Evolutionary conservation across 2,888 invertebrate species (phyloP).

Genomic region (Apamea monoglypha): DNA sequence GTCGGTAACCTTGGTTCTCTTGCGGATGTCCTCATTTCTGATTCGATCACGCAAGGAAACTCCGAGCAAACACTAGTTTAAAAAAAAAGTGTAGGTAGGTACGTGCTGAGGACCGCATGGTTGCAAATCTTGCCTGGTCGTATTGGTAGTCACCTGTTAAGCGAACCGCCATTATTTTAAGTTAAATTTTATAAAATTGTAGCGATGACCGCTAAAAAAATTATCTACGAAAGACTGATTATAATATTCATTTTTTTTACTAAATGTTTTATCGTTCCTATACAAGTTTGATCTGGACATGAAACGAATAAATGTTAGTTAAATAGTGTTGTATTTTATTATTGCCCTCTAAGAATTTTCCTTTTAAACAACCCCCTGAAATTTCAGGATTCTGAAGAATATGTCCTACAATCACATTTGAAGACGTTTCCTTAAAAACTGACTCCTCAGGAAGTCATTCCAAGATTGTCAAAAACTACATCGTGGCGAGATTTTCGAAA

Average conservation of each 20-base stretch:
- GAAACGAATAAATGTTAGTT: slow-evolving; percentile 85
- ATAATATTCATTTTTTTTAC: slow-evolving; percentile 73
- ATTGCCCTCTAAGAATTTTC: not conserved
- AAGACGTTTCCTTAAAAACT: not conserved
- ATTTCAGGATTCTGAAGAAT: not conserved
- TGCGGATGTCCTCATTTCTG: too few relatives aligned
- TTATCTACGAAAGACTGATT: slow-evolving; percentile 89
- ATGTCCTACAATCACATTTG: not conserved
- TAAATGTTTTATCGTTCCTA: slow-evolving; percentile 82
- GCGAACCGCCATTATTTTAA: slow-evolving; percentile 44
- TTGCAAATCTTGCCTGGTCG: not conserved
- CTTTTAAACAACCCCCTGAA: not conserved
- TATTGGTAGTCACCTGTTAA: slow-evolving; percentile 42
- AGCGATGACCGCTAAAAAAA: slow-evolving; percentile 78
- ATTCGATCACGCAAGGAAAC: too few relatives aligned
- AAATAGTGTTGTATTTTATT: slow-evolving; percentile 66
- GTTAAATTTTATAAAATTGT: slow-evolving; percentile 69
- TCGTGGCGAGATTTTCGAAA: not conserved
- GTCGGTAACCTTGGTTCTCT: too few relatives aligned
- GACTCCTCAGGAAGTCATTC: too few relatives aligned
- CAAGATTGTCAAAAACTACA: not conserved
- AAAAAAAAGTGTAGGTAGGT: too few relatives aligned
- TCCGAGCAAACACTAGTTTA: too few relatives aligned
- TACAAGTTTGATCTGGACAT: slow-evolving; percentile 80
- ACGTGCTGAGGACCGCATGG: too few relatives aligned